Percentiles rank a stretch among this genome's conserved stretches.
These are phyloP conservation scores for Psittacara wagleri DNA, from an alignment of 2,113 vertebrate species.

Conservation along the genomic window DNA sequence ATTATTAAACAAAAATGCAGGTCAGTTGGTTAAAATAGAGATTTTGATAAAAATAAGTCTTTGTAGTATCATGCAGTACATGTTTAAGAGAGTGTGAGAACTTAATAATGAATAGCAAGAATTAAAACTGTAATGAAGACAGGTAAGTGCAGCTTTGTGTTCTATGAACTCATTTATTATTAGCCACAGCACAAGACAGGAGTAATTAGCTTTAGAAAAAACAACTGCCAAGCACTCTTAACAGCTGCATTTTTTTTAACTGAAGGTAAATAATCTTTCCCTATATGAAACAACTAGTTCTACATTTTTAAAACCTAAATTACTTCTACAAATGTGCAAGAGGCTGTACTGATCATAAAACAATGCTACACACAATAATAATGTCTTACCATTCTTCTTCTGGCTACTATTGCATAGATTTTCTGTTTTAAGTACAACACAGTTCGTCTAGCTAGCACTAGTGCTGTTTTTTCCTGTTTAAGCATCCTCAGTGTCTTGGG, in stretches of 20 bases:
- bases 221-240: slow-evolving; percentile 35
- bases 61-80: background rate
- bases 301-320: slow-evolving; percentile 22
- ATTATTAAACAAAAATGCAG: background rate
- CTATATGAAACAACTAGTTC: slow-evolving; percentile 23
- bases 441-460: background rate
- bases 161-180: slow-evolving; percentile 38
- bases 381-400: background rate
- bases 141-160: background rate
- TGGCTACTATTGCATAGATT: background rate
- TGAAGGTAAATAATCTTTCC: slow-evolving; percentile 38
- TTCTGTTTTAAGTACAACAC: background rate
- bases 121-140: slow-evolving; percentile 27
- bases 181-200: slow-evolving; percentile 34
- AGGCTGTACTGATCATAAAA: background rate
- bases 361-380: background rate
- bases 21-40: background rate
- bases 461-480: background rate
- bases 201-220: slow-evolving; percentile 57
- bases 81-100: background rate
- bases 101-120: background rate
- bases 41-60: background rate
- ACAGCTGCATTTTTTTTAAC: slow-evolving; percentile 9
- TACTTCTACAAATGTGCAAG: background rate
- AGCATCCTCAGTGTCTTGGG: background rate